Conservation (phyloP, 2,797 vertebrate species). For the Trichosurus vulpecula region DNA sequence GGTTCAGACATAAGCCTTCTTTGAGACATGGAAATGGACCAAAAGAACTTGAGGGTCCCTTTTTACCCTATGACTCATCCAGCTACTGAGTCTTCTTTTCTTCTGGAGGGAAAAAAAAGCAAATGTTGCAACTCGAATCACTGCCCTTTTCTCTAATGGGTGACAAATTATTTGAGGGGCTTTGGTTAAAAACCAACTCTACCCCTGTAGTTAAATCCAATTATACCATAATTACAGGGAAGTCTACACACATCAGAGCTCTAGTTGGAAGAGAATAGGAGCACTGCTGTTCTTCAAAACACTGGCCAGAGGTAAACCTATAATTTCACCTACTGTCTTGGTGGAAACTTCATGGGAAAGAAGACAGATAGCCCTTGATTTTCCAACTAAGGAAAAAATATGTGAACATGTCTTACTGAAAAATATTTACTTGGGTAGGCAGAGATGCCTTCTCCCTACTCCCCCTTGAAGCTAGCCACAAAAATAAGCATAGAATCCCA, state of each 20-base stretch:
- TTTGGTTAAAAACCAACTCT: conserved; percentile 68
- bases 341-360: conserved; percentile 58
- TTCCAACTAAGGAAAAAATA: background rate
- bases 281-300: conserved; percentile 58
- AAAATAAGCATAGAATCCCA: background rate
- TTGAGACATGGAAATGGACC: background rate
- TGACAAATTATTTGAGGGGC: conserved; percentile 76
- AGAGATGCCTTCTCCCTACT: background rate
- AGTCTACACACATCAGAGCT: conserved; percentile 74
- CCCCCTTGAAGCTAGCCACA: background rate
- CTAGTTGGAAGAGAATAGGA: conserved; percentile 66
- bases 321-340: conserved; percentile 68
- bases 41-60: background rate
- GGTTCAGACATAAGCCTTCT: background rate
- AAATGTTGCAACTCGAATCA: background rate
- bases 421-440: background rate
- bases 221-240: conserved; percentile 78
- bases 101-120: background rate
- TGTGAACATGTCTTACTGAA: background rate
- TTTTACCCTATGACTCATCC: background rate
- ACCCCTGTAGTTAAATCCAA: conserved; percentile 74
- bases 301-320: conserved; percentile 65
- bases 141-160: conserved; percentile 61
- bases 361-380: background rate
- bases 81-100: background rate